These are phyloP conservation scores for Thereva unica DNA, from an alignment of 2,888 invertebrate genomes.

Conservation along the genomic window DNA sequence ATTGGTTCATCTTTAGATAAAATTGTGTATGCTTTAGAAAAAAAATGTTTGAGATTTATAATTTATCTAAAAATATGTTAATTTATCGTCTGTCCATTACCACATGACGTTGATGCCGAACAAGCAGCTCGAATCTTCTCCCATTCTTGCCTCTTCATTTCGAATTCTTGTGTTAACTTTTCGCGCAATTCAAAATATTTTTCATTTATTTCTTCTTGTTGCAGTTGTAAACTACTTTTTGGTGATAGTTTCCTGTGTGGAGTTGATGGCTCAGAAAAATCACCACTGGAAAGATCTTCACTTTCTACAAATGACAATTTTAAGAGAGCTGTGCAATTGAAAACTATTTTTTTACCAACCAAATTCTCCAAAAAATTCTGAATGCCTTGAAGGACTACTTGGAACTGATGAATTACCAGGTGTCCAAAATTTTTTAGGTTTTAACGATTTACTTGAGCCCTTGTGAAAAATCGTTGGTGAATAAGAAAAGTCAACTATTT, in stretches of 20 bases:
- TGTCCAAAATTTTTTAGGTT: constrained; percentile 70
- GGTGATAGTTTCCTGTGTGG: constrained; percentile 49
- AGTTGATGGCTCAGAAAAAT: constrained; percentile 59
- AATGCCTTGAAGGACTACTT: constrained; percentile 69
- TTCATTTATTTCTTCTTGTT: constrained; percentile 70
- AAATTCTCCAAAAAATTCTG: constrained; percentile 69
- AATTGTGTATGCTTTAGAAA: constrained; percentile 43
- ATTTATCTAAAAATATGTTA: background rate
- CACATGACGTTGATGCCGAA: constrained; percentile 44
- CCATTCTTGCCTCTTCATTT: constrained; percentile 71
- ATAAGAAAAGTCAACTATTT: constrained; percentile 49
- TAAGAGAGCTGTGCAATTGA: background rate
- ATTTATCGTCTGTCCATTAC: constrained; percentile 23
- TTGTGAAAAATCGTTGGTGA: constrained; percentile 60
- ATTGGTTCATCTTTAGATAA: constrained; percentile 51
- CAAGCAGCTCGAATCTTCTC: constrained; percentile 56
- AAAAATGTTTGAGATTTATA: background rate
- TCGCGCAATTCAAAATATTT: constrained; percentile 74
- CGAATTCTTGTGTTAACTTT: constrained; percentile 74
- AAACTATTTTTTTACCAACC: constrained; percentile 58
- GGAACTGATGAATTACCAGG: constrained; percentile 65
- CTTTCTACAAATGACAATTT: constrained; percentile 49
- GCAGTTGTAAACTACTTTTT: constrained; percentile 50
- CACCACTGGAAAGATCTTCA: constrained; percentile 59
- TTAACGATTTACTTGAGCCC: constrained; percentile 51